Percentiles rank a stretch among this genome's conserved stretches.
Conservation (phyloP, 2,888 invertebrate species). For the Cryptocheilus praepositus region DNA sequence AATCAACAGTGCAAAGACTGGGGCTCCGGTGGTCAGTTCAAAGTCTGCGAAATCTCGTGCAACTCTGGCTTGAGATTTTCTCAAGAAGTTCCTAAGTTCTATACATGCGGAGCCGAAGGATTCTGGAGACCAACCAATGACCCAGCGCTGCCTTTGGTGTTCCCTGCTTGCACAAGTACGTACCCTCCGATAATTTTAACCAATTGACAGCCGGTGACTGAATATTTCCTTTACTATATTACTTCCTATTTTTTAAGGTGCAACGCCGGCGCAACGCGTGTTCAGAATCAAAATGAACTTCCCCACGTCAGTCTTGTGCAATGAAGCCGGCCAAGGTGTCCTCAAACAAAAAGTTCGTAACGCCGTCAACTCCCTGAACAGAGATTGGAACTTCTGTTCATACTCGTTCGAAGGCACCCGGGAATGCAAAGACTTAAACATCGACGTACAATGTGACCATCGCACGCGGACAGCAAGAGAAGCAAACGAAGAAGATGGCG, state of each 20-base stretch:
- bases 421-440: constrained; percentile 92
- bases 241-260: constrained; percentile 76
- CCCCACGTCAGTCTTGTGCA: constrained; percentile 97
- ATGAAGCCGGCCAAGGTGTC: constrained; percentile 95
- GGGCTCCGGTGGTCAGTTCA: constrained; percentile 97
- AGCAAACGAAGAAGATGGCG: constrained; percentile 81
- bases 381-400: constrained; percentile 98
- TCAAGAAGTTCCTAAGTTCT: constrained; percentile 95
- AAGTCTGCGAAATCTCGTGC: constrained; percentile 94
- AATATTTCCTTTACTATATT: background rate
- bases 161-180: constrained; percentile 93
- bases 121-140: constrained; percentile 95
- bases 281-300: constrained; percentile 95
- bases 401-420: constrained; percentile 91
- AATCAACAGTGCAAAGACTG: constrained; percentile 94
- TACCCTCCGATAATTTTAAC: constrained; percentile 22
- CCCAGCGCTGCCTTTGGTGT: constrained; percentile 87
- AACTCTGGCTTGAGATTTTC: constrained; percentile 92
- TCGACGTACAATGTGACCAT: constrained; percentile 94
- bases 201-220: background rate
- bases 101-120: constrained; percentile 98
- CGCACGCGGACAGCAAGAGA: constrained; percentile 76
- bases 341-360: constrained; percentile 91
- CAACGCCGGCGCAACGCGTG: constrained; percentile 94
- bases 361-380: constrained; percentile 92